These are phyloP conservation scores for Gasterosteus nipponicus DNA, from an alignment of 2,113 vertebrate genomes.

Conservation along the genomic window DNA sequence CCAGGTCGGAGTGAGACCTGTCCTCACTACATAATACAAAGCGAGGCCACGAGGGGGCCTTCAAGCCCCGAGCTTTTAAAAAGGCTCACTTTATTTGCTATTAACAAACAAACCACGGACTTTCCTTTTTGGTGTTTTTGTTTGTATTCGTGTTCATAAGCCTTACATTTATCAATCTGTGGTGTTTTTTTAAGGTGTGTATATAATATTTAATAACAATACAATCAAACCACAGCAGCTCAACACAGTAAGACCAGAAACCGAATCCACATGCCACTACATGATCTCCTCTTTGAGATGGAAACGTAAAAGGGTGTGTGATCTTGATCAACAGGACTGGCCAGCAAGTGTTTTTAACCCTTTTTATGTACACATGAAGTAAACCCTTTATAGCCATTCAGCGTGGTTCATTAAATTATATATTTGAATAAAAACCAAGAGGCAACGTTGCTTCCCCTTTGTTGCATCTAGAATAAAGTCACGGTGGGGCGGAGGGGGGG, in stretches of 20 bases:
- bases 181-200: not conserved
- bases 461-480: not conserved
- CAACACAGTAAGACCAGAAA: constrained; percentile 30
- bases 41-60: constrained; percentile 42
- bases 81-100: constrained; percentile 11
- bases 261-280: constrained; percentile 49
- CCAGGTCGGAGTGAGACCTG: constrained; percentile 20
- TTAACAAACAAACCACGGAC: constrained; percentile 15
- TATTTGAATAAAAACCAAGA: not conserved
- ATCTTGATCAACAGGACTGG: constrained; percentile 66
- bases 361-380: constrained; percentile 20
- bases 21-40: constrained; percentile 27
- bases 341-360: constrained; percentile 27
- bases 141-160: not conserved
- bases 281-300: constrained; percentile 41
- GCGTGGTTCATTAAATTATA: not conserved
- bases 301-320: constrained; percentile 66
- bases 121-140: not conserved
- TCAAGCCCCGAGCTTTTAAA: constrained; percentile 48
- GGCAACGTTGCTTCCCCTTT: constrained; percentile 14
- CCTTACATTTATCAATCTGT: not conserved
- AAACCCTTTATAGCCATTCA: constrained; percentile 3
- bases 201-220: constrained; percentile 1
- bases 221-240: constrained; percentile 19
- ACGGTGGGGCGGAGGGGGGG: not conserved